These are phyloP conservation scores for Mustelus asterias DNA, from an alignment of 2,113 vertebrate genomes.

Conservation along the genomic window DNA sequence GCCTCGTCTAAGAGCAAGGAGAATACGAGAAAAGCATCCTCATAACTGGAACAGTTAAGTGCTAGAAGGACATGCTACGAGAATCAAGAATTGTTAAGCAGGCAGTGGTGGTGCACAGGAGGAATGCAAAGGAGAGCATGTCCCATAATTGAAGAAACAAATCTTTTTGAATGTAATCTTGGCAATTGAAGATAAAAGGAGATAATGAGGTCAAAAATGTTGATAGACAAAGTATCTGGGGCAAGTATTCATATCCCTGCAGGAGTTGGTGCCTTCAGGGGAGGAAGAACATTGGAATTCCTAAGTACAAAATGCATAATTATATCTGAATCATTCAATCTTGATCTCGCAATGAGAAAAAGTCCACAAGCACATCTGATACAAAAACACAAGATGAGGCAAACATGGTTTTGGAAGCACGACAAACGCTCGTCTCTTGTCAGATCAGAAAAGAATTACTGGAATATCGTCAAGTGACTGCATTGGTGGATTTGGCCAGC, in stretches of 20 bases:
- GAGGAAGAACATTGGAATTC: not conserved
- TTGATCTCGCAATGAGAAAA: not conserved
- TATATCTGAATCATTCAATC: not conserved
- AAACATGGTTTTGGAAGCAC: not conserved
- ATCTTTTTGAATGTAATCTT: not conserved
- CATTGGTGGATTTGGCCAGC: not conserved
- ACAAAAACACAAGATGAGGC: not conserved
- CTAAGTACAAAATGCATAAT: not conserved
- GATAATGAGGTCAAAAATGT: not conserved
- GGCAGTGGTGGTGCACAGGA: too few species aligned
- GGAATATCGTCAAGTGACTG: not conserved
- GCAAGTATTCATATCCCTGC: not conserved
- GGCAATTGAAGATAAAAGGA: not conserved
- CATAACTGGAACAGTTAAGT: not conserved
- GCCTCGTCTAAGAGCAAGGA: not conserved
- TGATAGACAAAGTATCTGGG: not conserved
- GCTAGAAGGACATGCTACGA: not conserved
- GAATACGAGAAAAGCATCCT: not conserved
- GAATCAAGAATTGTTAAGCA: not conserved
- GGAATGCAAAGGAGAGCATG: not conserved
- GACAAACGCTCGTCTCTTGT: not conserved
- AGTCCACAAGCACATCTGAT: not conserved
- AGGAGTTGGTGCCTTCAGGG: not conserved
- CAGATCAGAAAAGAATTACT: not conserved
- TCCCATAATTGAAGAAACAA: not conserved